Evolutionary conservation across 2,888 invertebrate species (phyloP), one percentile per base, ranked within the genome.

Genomic region (Drosophila mayaguana): DNA sequence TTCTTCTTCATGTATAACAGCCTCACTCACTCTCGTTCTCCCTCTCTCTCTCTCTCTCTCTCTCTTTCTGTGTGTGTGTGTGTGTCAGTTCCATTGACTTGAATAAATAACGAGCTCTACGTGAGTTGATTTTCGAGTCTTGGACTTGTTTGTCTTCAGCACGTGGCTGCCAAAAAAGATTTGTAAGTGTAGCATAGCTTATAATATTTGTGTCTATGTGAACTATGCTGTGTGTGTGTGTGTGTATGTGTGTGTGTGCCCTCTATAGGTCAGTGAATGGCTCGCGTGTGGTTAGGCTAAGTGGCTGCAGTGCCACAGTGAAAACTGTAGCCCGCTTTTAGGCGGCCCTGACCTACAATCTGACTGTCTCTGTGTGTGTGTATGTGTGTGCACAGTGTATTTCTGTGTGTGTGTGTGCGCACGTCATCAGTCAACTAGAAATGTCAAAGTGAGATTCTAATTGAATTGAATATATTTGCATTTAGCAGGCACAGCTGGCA

Each of bases 61-160:
- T 1, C 16, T 5, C 22, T 11, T 36, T 8, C 3, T 43, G 4
- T 45, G 32, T 66, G 28, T 64, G 38, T 38, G 61, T 46, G 63
- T 50, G 69, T 82, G 85, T 74, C 67, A 78, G 78, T 78, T 78
- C 78, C 76, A 79, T 79, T 75, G 79, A 79, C 72, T 80, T 78
- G 80, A 75, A 82, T 78, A 83, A 84, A 84, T 84, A 81, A 80
- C 82, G 74, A 78, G 72, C 55, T 18, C 57, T 71, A 84, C 83
- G 83, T 87, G 83, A 86, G 81, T 81, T 71, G 87, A 80, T 86
- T 83, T 78, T 67, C 66, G 48, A 80, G 69, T 38, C 72, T 62
- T 69, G 56, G 63, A 63, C 71, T 75, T 78, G 73, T 79, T 79
- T 75, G 69, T 68, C 72, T 75, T 72, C 48, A 62, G 51, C 75